Evolutionary conservation across 2,888 invertebrate species (phyloP).

Genomic region (Dioctria linearis): DNA sequence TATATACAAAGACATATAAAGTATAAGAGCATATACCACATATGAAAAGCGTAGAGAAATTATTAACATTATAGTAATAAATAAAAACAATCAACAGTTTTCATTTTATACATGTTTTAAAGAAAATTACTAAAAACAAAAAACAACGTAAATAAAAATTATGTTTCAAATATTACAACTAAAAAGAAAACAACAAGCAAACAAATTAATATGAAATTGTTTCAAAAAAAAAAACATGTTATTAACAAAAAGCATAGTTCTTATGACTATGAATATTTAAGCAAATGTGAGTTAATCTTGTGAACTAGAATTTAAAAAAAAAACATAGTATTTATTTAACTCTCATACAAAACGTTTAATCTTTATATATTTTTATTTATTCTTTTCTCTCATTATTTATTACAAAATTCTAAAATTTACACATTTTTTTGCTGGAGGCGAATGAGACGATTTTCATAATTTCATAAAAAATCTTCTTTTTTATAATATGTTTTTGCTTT

Average conservation of each 20-base stretch:
- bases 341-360: background rate
- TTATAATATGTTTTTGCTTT: background rate
- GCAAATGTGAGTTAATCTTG: slow-evolving; percentile 51
- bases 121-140: slow-evolving; percentile 42
- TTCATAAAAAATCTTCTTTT: background rate
- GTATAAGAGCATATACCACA: slow-evolving; percentile 23
- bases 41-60: slow-evolving; percentile 29
- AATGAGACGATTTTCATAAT: background rate
- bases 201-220: slow-evolving; percentile 51
- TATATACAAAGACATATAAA: slow-evolving; percentile 29
- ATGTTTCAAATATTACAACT: slow-evolving; percentile 45
- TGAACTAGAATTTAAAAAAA: slow-evolving; percentile 34
- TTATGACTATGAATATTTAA: slow-evolving; percentile 62
- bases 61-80: slow-evolving; percentile 45
- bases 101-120: slow-evolving; percentile 55
- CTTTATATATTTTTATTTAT: slow-evolving; percentile 37
- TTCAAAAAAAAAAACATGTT: slow-evolving; percentile 27
- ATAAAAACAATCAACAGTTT: slow-evolving; percentile 55
- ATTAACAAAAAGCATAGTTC: slow-evolving; percentile 60
- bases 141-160: slow-evolving; percentile 48
- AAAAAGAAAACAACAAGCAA: slow-evolving; percentile 11
- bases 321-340: slow-evolving; percentile 36
- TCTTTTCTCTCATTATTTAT: slow-evolving; percentile 13
- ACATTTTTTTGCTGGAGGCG: no score
- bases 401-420: background rate